Conservation (phyloP, 2,113 vertebrate species). For the Scatophagus argus region DNA sequence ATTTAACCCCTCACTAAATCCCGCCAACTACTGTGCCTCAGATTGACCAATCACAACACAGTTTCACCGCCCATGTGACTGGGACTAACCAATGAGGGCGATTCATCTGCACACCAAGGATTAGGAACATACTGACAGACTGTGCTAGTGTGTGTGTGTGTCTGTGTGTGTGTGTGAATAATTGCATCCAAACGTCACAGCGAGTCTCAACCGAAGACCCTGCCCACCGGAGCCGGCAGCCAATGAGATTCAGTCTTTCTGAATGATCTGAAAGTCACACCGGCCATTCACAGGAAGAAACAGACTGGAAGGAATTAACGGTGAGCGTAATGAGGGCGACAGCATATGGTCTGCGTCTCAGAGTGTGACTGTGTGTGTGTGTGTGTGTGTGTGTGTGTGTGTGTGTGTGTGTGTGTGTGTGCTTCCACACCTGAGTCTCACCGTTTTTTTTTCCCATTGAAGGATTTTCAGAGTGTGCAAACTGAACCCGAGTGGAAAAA, state of each 20-base stretch:
- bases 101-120: conserved; percentile 26
- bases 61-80: conserved; percentile 27
- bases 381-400: background rate
- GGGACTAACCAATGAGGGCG: conserved; percentile 58
- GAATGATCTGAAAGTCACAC: background rate
- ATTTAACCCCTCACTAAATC: conserved; percentile 41
- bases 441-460: background rate
- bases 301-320: conserved; percentile 15
- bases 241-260: conserved; percentile 17
- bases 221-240: background rate
- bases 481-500: background rate
- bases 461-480: background rate
- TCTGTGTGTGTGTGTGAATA: conserved; percentile 21
- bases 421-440: background rate
- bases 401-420: background rate
- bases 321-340: background rate
- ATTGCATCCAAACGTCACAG: background rate
- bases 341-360: conserved; percentile 19
- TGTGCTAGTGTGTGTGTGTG: background rate
- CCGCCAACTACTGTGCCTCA: conserved; percentile 30
- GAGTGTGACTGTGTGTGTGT: background rate
- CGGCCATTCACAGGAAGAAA: conserved; percentile 23
- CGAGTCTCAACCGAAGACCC: background rate
- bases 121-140: conserved; percentile 36
- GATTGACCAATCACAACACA: conserved; percentile 53